These are phyloP conservation scores for Tanypteryx hageni DNA, from an alignment of 2,888 invertebrate species.

Conservation along the genomic window DNA sequence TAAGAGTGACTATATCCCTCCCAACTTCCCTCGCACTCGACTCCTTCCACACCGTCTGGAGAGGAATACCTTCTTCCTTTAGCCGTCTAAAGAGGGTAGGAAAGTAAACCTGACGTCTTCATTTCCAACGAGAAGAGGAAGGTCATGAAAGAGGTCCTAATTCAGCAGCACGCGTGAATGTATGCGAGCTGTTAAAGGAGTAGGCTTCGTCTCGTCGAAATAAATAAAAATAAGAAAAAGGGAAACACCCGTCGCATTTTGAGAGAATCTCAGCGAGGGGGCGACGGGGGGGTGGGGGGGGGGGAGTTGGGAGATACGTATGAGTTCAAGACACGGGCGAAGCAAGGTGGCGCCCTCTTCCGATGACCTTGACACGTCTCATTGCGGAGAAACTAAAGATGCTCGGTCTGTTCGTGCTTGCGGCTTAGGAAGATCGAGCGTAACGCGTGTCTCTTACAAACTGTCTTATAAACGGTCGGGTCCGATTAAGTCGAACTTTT, in stretches of 20 bases:
- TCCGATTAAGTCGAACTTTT: no score
- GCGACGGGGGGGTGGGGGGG: not conserved
- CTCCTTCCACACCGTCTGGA: not conserved
- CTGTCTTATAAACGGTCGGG: no score
- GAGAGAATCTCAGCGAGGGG: not conserved
- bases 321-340: not conserved
- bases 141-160: not conserved
- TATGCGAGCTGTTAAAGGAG: not conserved
- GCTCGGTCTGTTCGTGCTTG: no score
- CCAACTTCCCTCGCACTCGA: not conserved
- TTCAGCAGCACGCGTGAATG: not conserved
- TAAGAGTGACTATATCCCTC: not conserved
- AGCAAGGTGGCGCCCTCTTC: not conserved
- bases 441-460: no score
- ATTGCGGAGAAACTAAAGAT: not conserved
- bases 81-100: not conserved
- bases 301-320: not conserved
- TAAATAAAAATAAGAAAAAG: not conserved
- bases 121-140: not conserved
- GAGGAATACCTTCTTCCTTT: not conserved
- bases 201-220: not conserved
- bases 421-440: no score
- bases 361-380: conserved; percentile 18
- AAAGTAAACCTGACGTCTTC: conserved; percentile 19
- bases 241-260: not conserved